Base-by-base conservation (phyloP, 2,797 vertebrate species). In the Antrozous pallidus region DNA sequence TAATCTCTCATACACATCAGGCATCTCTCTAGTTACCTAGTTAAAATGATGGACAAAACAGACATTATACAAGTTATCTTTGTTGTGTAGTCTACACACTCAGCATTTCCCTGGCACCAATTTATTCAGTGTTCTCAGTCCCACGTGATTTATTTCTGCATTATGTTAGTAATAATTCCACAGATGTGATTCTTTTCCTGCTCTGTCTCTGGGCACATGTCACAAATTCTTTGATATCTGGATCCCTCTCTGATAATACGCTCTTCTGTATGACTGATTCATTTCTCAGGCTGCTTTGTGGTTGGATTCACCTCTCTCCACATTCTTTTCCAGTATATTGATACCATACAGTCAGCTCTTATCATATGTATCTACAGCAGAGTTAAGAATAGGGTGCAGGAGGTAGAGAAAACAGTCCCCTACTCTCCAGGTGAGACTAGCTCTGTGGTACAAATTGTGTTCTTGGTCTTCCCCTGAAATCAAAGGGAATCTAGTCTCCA, bases 31-130 rank as follows among this genome's bases (percentile, higher is more conserved):
- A 31, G 26, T 42, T 81, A 38, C 56, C 88, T 86, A 81, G 38
- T 74, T 92, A 90, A 17, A 54, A 4, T 75, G 69, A 45, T 84
- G 49, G 49, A 38, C 33, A 90, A 93, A 95, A 84, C 17, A 70
- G 31, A 40, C 18, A 40, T 91, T 87, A 69, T 58, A 31, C 26
- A 70, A 93, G 20, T 45, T 36, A 75, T 20, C 51, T 80, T 96
- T 88, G 31, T 40, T 36, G 49, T 77, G 6, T 85, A 36, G 11
- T 83, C 14, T 56, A 65, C 9, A 22, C 20, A 75, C 2, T 7
- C 6, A n/a, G 4, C 82, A 5, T 1, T 75, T 54, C 31, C 8
- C 63, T 40, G 33, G 4, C 45, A 63, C 17, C 10, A 36, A 26
- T 67, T 8, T n/a, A 18, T 61, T 61, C n/a, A 54, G 2, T 10